These are phyloP conservation scores for Lutjanus campechanus DNA, from an alignment of 2,797 vertebrate species.

Conservation along the genomic window DNA sequence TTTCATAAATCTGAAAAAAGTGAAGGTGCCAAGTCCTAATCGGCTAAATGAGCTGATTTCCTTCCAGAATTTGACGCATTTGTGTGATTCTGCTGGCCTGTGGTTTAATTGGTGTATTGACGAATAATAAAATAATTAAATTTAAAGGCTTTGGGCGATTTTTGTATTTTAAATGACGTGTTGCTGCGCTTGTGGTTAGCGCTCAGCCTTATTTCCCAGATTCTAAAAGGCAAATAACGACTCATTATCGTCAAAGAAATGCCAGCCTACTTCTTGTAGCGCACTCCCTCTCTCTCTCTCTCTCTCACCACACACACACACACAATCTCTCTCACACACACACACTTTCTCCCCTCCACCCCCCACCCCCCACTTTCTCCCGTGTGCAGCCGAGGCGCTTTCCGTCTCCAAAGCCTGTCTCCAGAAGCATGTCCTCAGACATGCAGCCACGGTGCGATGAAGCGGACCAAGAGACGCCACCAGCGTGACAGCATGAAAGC, in stretches of 20 bases:
- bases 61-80: too few species aligned
- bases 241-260: constrained; percentile 47
- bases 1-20: neutral
- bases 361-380: constrained; percentile 56
- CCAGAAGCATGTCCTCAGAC: constrained; percentile 87
- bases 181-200: constrained; percentile 13
- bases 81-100: neutral
- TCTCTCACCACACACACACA: neutral
- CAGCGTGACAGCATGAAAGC: constrained; percentile 70
- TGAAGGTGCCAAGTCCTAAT: neutral
- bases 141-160: neutral
- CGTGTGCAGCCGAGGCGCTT: constrained; percentile 66
- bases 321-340: neutral
- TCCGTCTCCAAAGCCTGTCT: constrained; percentile 76
- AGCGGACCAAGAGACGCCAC: constrained; percentile 78
- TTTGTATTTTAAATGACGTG: constrained; percentile 11
- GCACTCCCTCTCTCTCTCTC: constrained; percentile 12
- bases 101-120: constrained; percentile 26
- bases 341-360: constrained; percentile 12
- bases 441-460: constrained; percentile 82
- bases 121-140: neutral
- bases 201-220: constrained; percentile 2
- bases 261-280: constrained; percentile 43
- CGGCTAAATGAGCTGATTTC: neutral
- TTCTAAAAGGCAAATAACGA: constrained; percentile 55